Percentiles rank a stretch among this genome's conserved stretches.
phyloP scores from a whole-genome alignment of 1,140 invertebrate genomes.

The Hyles vespertilio region DNA sequence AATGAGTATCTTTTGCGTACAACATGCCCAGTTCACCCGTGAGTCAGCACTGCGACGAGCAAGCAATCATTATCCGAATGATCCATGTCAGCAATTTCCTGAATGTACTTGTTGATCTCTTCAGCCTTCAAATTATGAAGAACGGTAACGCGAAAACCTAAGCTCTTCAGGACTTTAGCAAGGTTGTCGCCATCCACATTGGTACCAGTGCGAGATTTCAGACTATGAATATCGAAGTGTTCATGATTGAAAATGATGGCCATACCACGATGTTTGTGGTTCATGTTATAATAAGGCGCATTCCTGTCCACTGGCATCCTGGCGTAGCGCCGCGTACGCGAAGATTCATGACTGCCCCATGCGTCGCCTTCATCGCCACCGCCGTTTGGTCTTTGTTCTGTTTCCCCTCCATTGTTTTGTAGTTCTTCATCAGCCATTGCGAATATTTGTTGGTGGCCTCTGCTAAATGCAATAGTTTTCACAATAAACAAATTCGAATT shows the following conservation, averaged over 20 bases:
- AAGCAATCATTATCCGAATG: slow-evolving; percentile 88
- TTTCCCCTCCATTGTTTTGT: slow-evolving; percentile 54
- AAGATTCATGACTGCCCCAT: slow-evolving; percentile 59
- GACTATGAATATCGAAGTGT: slow-evolving; percentile 77
- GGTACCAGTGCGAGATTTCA: slow-evolving; percentile 82
- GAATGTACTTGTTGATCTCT: slow-evolving; percentile 81
- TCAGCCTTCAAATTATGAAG: slow-evolving; percentile 78
- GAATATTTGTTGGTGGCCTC: not conserved
- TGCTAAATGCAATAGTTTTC: too few relatives aligned
- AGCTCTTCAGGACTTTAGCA: slow-evolving; percentile 77
- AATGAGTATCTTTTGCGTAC: slow-evolving; percentile 91
- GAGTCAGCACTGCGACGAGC: slow-evolving; percentile 88
- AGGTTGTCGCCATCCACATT: slow-evolving; percentile 85
- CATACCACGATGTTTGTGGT: slow-evolving; percentile 85
- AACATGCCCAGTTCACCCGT: slow-evolving; percentile 92
- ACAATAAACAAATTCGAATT: too few relatives aligned
- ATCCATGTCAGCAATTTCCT: slow-evolving; percentile 81
- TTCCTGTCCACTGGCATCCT: slow-evolving; percentile 82
- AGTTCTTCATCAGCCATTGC: slow-evolving; percentile 52
- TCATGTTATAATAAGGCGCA: slow-evolving; percentile 90
- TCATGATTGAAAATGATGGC: slow-evolving; percentile 96
- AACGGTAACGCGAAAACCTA: slow-evolving; percentile 86
- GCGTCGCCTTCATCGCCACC: slow-evolving; percentile 69
- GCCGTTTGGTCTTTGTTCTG: slow-evolving; percentile 68
- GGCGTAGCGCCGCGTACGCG: slow-evolving; percentile 52